Conservation (phyloP, 2,888 invertebrate species). For the Heliconius aoede region DNA sequence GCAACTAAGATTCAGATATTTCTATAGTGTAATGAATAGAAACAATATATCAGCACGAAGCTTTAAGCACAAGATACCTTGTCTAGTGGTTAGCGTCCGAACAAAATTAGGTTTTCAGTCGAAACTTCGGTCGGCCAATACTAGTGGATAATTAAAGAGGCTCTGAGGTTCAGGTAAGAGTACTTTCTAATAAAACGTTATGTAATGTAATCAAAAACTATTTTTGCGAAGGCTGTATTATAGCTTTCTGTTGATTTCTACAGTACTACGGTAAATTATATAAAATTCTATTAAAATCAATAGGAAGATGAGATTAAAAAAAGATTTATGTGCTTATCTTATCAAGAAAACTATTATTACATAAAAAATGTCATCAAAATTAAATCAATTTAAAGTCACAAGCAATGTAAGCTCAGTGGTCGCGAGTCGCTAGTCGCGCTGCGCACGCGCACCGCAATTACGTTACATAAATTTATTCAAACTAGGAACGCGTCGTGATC, state of each 20-base stretch:
- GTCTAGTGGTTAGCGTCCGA: too few species aligned
- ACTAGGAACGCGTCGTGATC: conserved; percentile 71
- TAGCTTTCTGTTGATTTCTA: too few species aligned
- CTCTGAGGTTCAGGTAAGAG: too few species aligned
- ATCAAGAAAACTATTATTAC: not conserved
- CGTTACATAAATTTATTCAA: conserved; percentile 75
- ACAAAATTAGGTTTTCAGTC: too few species aligned
- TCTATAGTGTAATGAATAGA: not conserved
- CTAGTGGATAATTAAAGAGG: too few species aligned
- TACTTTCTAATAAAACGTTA: too few species aligned
- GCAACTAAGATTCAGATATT: not conserved
- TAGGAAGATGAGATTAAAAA: not conserved
- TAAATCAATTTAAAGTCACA: conserved; percentile 68
- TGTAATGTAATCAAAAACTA: too few species aligned
- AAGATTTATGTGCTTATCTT: not conserved
- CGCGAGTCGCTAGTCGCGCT: conserved; percentile 48
- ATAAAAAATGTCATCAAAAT: conserved; percentile 48
- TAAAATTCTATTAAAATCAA: not conserved
- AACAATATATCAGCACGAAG: not conserved
- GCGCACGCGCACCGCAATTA: conserved; percentile 68
- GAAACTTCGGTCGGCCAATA: too few species aligned
- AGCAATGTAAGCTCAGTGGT: conserved; percentile 53
- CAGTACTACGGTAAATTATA: too few species aligned
- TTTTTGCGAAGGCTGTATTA: too few species aligned
- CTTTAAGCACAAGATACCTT: too few species aligned